Percentiles rank a stretch among this genome's conserved stretches.
Evolutionary conservation across 1,140 invertebrate species (phyloP).

Genomic region (Brachionus calyciflorus): DNA sequence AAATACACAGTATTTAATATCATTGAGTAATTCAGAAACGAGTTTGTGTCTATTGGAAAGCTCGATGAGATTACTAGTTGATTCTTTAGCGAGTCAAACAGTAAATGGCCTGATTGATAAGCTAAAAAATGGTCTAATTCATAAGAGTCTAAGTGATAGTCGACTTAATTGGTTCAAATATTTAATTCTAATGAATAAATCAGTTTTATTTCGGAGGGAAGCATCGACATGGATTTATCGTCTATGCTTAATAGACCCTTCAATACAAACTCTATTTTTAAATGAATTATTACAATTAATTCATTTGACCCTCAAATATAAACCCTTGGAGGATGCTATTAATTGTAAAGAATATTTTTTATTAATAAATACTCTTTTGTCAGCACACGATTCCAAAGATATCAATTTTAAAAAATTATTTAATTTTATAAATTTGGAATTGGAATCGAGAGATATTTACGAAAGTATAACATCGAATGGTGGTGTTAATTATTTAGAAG

Average conservation of each 20-base stretch:
- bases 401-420: not conserved
- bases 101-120: not conserved
- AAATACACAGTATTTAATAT: not conserved
- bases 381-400: not conserved
- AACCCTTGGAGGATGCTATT: not conserved
- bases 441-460: not conserved
- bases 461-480: not conserved
- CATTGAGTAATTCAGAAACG: not conserved
- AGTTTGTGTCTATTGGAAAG: not conserved
- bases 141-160: not conserved
- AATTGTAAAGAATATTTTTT: constrained; percentile 28
- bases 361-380: not conserved
- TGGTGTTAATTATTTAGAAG: constrained; percentile 1
- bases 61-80: not conserved
- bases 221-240: not conserved
- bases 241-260: not conserved
- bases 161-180: not conserved
- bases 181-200: not conserved
- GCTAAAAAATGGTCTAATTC: not conserved
- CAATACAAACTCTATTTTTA: not conserved
- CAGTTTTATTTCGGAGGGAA: not conserved
- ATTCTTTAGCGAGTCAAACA: not conserved
- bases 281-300: not conserved
- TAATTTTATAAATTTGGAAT: not conserved
- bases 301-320: not conserved